These are phyloP conservation scores for Microplitis mediator DNA, from an alignment of 1,140 invertebrate genomes.

Conservation along the genomic window DNA sequence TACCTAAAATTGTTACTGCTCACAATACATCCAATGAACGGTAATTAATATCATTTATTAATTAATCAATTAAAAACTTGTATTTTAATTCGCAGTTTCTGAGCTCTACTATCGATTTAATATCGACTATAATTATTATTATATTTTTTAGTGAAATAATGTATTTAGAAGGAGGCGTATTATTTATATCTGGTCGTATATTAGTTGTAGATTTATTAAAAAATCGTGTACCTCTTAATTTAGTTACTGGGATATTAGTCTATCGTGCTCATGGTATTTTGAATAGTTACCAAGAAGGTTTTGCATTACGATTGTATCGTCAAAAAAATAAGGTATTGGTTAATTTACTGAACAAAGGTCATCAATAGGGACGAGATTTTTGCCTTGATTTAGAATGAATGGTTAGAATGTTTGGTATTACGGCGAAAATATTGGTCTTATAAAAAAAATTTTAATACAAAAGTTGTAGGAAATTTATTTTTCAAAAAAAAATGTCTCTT, in stretches of 20 bases:
- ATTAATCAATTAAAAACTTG: not conserved
- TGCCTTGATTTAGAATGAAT: no score
- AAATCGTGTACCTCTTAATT: conserved; percentile 85
- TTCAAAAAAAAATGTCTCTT: no score
- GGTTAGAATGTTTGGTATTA: no score
- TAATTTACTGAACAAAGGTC: no score
- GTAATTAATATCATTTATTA: conserved; percentile 57
- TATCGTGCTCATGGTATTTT: conserved; percentile 91
- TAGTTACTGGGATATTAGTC: conserved; percentile 88
- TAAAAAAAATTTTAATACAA: no score
- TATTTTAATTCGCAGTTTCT: conserved; percentile 13
- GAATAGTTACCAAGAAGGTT: conserved; percentile 93
- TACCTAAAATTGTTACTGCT: conserved; percentile 70
- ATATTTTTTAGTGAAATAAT: conserved; percentile 68
- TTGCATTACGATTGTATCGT: conserved; percentile 87
- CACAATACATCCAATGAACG: conserved; percentile 74
- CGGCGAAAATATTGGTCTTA: no score
- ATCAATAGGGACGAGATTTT: no score
- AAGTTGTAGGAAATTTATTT: no score
- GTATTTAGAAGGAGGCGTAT: conserved; percentile 90
- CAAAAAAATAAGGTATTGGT: conserved; percentile 85
- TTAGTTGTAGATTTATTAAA: conserved; percentile 96
- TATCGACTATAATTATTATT: conserved; percentile 21
- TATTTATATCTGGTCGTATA: conserved; percentile 92
- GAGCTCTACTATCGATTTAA: conserved; percentile 32